A percentile compares a stretch with the other conserved stretches of the same genome.
Evolutionary conservation across 1,140 invertebrate genomes (phyloP).

Genomic region (Listronotus bonariensis): DNA sequence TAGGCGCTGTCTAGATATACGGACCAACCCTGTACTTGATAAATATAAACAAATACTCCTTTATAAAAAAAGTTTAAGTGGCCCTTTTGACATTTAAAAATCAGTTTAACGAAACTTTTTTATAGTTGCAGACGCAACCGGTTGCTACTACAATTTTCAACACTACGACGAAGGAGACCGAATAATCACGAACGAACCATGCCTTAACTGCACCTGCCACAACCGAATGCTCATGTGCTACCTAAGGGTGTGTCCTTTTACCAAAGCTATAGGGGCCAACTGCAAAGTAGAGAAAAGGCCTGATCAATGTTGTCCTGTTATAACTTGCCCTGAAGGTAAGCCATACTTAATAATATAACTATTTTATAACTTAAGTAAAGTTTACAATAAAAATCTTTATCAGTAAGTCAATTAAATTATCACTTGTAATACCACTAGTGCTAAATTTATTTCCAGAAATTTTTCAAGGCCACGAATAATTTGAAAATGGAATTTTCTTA

Average conservation of each 20-base stretch:
- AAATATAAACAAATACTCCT: no score
- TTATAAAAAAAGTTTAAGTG: no score
- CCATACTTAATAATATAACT: not conserved
- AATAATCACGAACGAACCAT: constrained; percentile 93
- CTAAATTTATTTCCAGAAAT: no score
- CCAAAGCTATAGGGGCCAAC: constrained; percentile 88
- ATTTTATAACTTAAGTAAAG: no score
- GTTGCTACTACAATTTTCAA: constrained; percentile 93
- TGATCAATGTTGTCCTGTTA: constrained; percentile 91
- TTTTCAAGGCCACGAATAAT: no score
- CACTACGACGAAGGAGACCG: constrained; percentile 91
- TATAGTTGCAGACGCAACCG: constrained; percentile 59
- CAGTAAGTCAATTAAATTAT: no score
- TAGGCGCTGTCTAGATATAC: no score
- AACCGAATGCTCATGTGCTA: constrained; percentile 96
- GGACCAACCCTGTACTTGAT: no score
- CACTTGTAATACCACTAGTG: no score
- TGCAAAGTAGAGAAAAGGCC: constrained; percentile 87
- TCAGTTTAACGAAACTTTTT: constrained; percentile 11
- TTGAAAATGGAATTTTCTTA: no score
- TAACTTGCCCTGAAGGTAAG: constrained; percentile 89
- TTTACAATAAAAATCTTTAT: no score
- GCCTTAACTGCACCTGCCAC: constrained; percentile 93
- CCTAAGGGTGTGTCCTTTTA: constrained; percentile 89
- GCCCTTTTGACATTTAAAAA: no score